Conservation (phyloP, 2,797 vertebrate genomes). For the Prionace glauca region DNA sequence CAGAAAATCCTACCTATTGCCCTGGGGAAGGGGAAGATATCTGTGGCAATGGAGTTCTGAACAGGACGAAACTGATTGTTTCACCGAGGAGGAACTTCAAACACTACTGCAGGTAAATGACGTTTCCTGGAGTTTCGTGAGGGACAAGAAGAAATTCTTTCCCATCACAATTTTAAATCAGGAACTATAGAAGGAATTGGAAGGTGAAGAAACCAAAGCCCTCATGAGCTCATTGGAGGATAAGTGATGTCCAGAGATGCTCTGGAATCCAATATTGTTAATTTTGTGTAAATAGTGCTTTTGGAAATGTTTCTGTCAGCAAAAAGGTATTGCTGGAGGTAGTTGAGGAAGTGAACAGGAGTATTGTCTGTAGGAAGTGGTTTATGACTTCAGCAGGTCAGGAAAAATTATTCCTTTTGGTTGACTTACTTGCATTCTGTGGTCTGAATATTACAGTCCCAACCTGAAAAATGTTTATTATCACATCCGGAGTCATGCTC, state of each 20-base stretch:
- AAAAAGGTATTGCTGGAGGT: not conserved
- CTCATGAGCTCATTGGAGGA: not conserved
- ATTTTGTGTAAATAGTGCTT: not conserved
- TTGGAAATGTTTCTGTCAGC: not conserved
- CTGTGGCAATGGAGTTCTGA: constrained; percentile 51
- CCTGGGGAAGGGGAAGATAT: constrained; percentile 61
- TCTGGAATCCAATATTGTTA: no score
- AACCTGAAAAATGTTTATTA: not conserved
- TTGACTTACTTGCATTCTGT: not conserved
- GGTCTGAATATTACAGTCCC: not conserved
- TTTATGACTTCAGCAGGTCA: not conserved
- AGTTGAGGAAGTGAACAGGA: not conserved
- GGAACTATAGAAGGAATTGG: not conserved
- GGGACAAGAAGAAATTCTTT: constrained; percentile 45
- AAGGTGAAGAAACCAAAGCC: not conserved
- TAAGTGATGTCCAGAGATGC: not conserved
- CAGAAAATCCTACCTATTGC: constrained; percentile 59
- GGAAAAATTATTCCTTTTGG: not conserved
- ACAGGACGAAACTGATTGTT: constrained; percentile 49
- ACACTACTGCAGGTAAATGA: constrained; percentile 50
- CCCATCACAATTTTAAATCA: constrained; percentile 47
- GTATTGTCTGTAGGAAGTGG: not conserved
- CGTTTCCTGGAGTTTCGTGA: constrained; percentile 42
- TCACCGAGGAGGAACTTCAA: constrained; percentile 55
- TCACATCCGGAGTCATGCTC: not conserved